Percentiles rank a stretch among this genome's conserved stretches.
Conservation (phyloP, 2,797 vertebrate genomes). For the Rhinophrynus dorsalis region DNA sequence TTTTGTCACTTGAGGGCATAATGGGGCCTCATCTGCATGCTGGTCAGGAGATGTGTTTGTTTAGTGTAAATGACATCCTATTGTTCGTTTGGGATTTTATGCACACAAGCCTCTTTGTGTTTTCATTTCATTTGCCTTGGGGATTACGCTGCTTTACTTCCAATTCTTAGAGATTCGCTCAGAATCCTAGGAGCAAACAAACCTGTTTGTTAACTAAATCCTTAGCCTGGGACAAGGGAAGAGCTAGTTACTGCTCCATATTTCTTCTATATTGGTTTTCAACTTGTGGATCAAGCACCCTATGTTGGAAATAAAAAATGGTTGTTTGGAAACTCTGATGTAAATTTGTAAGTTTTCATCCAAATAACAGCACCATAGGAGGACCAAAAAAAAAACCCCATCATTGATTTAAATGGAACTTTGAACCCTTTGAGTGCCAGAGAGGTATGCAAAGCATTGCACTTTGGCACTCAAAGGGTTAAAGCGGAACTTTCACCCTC, state of each 20-base stretch:
- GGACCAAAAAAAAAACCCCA: too few species aligned
- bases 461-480: too few species aligned
- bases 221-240: conserved; percentile 14
- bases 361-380: too few species aligned
- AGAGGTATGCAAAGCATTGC: too few species aligned
- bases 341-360: too few species aligned
- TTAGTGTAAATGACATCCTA: conserved; percentile 45
- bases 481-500: too few species aligned
- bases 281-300: background rate
- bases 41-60: conserved; percentile 45
- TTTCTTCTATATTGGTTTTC: conserved; percentile 7
- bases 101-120: conserved; percentile 45
- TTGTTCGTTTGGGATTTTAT: conserved; percentile 40
- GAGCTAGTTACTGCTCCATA: background rate
- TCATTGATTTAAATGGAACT: too few species aligned
- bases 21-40: conserved; percentile 34
- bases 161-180: conserved; percentile 39
- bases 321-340: too few species aligned
- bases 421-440: too few species aligned
- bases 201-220: conserved; percentile 47
- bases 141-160: conserved; percentile 39
- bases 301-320: too few species aligned
- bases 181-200: conserved; percentile 44
- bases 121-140: conserved; percentile 37
- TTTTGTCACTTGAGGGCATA: conserved; percentile 33